A percentile compares a stretch with the other conserved stretches of the same genome.
These are phyloP conservation scores for Drosophila anomalata DNA, from an alignment of 2,888 invertebrate species.

Conservation along the genomic window DNA sequence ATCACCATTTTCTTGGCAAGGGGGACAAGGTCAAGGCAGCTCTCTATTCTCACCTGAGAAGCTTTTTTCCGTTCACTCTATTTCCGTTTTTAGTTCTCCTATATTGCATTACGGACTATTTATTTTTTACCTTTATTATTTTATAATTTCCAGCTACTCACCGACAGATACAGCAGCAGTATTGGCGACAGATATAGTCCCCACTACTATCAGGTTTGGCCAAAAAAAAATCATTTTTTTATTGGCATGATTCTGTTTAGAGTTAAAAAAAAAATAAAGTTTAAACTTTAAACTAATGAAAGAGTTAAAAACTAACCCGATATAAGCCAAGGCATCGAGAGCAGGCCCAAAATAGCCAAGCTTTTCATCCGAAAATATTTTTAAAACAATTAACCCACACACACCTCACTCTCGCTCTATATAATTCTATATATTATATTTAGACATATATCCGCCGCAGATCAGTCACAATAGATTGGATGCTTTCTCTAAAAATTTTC, in stretches of 20 bases:
- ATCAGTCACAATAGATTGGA: conserved; percentile 66
- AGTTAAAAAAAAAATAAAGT: not conserved
- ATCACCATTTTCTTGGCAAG: conserved; percentile 34
- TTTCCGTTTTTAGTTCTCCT: conserved; percentile 20
- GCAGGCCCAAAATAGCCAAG: conserved; percentile 7
- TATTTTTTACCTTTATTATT: not conserved
- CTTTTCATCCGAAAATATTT: conserved; percentile 24
- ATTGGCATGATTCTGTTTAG: not conserved
- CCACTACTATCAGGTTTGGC: conserved; percentile 80
- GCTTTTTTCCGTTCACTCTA: conserved; percentile 22
- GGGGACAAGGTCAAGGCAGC: conserved; percentile 72
- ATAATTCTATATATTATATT: conserved; percentile 9
- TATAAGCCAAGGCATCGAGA: conserved; percentile 13
- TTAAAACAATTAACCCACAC: conserved; percentile 48
- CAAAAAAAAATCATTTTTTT: not conserved
- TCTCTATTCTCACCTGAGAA: conserved; percentile 30
- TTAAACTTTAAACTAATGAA: conserved; percentile 6
- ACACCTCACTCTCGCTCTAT: conserved; percentile 19
- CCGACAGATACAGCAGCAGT: conserved; percentile 77
- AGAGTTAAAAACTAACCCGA: conserved; percentile 9
- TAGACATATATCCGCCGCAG: conserved; percentile 39
- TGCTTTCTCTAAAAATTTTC: conserved; percentile 12
- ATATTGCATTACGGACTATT: conserved; percentile 42
- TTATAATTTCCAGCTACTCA: conserved; percentile 57
- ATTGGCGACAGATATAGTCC: conserved; percentile 81